phyloP scores from a whole-genome alignment of 2,888 invertebrate species.

The Harmothoe impar region DNA sequence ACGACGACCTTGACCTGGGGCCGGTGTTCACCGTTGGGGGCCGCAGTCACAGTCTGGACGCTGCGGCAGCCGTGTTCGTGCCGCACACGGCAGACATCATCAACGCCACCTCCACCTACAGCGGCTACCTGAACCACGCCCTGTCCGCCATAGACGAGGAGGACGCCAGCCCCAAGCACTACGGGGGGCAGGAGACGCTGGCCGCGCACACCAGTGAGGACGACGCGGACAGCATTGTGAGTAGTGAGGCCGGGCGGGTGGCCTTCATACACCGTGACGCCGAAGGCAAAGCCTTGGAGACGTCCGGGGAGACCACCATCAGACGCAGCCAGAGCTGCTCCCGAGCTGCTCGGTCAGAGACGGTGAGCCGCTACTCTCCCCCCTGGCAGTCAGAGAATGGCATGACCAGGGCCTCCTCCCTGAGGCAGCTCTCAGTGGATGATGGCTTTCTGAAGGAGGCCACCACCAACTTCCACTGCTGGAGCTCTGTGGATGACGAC shows the following conservation, averaged over 20 bases:
- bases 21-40: not conserved
- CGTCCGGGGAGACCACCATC: not conserved
- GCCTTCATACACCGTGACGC: not conserved
- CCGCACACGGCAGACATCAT: slow-evolving; percentile 44
- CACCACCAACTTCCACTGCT: not conserved
- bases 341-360: not conserved
- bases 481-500: not conserved
- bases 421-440: not conserved
- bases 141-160: not conserved
- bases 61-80: not conserved
- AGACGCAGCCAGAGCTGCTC: not conserved
- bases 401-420: not conserved
- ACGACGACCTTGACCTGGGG: not conserved
- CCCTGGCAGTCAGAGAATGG: too few relatives aligned
- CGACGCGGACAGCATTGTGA: not conserved
- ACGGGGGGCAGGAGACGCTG: not conserved
- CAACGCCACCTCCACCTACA: slow-evolving; percentile 24
- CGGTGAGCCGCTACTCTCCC: not conserved
- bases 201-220: not conserved
- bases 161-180: not conserved
- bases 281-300: not conserved
- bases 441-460: not conserved
- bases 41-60: not conserved
- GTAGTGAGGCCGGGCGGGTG: not conserved
- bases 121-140: not conserved